A percentile compares a stretch with the other conserved stretches of the same genome.
Conservation (phyloP, 2,113 vertebrate genomes). For the Mastomys coucha region DNA sequence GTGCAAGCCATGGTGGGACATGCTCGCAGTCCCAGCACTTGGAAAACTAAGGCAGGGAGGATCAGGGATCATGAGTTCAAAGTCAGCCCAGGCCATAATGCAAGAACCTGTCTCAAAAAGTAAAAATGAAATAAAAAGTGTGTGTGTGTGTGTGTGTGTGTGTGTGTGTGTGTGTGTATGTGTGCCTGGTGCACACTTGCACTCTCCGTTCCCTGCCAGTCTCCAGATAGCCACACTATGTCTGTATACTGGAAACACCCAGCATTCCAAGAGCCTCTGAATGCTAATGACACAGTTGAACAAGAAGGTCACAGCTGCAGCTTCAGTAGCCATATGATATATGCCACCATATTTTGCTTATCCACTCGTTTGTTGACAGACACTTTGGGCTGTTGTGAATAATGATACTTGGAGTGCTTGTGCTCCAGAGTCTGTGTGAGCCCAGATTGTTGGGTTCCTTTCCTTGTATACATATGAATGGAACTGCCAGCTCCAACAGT, state of each 20-base stretch:
- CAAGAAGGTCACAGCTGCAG: background rate
- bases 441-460: background rate
- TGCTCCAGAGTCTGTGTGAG: background rate
- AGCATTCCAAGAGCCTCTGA: background rate
- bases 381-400: background rate
- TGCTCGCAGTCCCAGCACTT: background rate
- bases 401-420: background rate
- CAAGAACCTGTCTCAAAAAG: background rate
- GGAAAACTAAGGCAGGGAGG: background rate
- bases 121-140: background rate
- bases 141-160: background rate
- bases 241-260: conserved; percentile 7
- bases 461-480: background rate
- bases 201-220: background rate
- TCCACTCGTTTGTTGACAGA: background rate
- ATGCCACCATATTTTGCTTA: background rate
- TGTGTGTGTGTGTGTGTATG: background rate
- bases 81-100: background rate
- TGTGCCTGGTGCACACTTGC: background rate
- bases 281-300: background rate
- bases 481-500: background rate
- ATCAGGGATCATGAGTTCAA: background rate
- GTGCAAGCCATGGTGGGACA: background rate
- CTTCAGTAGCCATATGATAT: background rate
- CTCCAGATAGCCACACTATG: background rate